These are phyloP conservation scores for Pseudopleuronectes americanus DNA, from an alignment of 2,797 vertebrate species.

Conservation along the genomic window DNA sequence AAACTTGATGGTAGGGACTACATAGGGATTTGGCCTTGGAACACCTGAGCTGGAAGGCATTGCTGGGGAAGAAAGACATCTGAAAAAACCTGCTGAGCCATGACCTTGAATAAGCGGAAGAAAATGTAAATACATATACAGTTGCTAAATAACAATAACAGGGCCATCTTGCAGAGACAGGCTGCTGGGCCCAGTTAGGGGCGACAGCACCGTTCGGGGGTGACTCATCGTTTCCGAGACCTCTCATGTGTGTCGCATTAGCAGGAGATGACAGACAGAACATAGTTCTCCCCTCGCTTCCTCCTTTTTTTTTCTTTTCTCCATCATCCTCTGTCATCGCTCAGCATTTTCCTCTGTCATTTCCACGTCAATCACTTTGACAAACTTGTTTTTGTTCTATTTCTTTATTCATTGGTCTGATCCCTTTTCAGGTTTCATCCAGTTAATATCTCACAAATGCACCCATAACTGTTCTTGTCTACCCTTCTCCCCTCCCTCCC, in stretches of 20 bases:
- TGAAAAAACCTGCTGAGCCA: not conserved
- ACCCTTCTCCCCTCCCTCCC: too few relatives aligned
- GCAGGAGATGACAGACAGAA: slow-evolving; percentile 68
- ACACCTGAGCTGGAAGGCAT: not conserved
- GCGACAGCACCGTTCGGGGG: slow-evolving; percentile 54
- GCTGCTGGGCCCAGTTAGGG: slow-evolving; percentile 55
- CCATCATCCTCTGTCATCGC: slow-evolving; percentile 25
- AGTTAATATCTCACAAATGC: too few relatives aligned
- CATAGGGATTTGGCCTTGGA: not conserved
- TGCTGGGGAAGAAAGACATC: not conserved
- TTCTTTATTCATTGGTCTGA: slow-evolving; percentile 4
- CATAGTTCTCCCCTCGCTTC: slow-evolving; percentile 28
- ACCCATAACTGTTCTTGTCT: too few relatives aligned
- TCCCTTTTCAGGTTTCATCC: too few relatives aligned
- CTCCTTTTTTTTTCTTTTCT: slow-evolving; percentile 35
- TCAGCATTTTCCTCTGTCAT: slow-evolving; percentile 21
- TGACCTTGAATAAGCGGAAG: not conserved
- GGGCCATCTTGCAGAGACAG: slow-evolving; percentile 42
- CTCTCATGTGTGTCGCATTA: slow-evolving; percentile 76
- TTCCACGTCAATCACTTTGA: not conserved
- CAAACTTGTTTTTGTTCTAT: slow-evolving; percentile 8
- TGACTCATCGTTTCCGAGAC: slow-evolving; percentile 78
- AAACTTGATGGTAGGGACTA: too few relatives aligned
- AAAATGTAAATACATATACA: not conserved
- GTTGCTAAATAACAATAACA: slow-evolving; percentile 40